These are phyloP conservation scores for Ptychochromis oligacanthus DNA, from an alignment of 2,113 vertebrate genomes.

Conservation along the genomic window DNA sequence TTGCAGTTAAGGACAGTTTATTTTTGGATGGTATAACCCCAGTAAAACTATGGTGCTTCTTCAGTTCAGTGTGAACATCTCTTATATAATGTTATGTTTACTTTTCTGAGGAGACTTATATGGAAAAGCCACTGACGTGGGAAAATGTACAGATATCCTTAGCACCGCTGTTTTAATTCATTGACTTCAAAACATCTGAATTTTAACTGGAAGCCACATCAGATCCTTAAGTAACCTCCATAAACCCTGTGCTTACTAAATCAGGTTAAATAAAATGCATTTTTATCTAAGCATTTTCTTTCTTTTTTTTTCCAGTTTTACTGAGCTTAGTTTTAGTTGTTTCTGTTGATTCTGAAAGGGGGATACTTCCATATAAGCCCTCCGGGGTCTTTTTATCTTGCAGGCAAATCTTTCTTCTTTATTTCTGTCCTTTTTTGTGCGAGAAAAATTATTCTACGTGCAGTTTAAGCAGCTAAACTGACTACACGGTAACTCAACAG, in stretches of 20 bases:
- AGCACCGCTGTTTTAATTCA: not conserved
- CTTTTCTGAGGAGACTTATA: conserved; percentile 26
- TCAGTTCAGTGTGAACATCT: not conserved
- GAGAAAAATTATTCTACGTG: not conserved
- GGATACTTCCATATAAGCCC: not conserved
- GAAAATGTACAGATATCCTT: not conserved
- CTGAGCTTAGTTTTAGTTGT: conserved; percentile 21
- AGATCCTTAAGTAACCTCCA: not conserved
- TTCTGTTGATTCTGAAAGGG: not conserved
- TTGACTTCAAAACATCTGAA: not conserved
- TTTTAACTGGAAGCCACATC: not conserved
- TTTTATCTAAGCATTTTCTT: not conserved
- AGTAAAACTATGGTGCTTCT: conserved; percentile 19
- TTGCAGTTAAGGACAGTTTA: conserved; percentile 24
- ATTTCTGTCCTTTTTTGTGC: not conserved
- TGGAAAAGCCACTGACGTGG: conserved; percentile 1
- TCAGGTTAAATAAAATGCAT: not conserved
- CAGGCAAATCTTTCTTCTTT: not conserved
- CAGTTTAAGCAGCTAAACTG: not conserved
- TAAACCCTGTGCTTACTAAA: not conserved
- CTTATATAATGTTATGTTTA: conserved; percentile 35
- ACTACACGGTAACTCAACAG: not conserved
- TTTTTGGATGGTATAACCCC: conserved; percentile 27
- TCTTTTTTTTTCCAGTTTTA: not conserved
- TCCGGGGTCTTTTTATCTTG: conserved; percentile 14